A percentile compares a stretch with the other conserved stretches of the same genome.
phyloP scores from a whole-genome alignment of 2,888 invertebrate genomes.

The Patella caerulea region DNA sequence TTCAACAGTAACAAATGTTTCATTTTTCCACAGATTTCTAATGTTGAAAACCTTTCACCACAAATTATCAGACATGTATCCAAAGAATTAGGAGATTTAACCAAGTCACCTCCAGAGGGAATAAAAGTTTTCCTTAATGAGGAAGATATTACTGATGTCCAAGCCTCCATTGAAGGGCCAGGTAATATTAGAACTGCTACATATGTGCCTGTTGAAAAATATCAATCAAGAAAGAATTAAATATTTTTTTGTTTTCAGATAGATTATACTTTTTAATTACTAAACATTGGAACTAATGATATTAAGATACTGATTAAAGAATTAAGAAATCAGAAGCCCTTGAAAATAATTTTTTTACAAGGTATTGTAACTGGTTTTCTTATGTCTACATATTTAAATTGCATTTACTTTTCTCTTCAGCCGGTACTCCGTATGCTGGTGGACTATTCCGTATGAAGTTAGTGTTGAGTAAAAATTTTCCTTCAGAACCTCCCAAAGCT shows the following conservation, averaged over 20 bases:
- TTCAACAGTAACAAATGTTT: neutral
- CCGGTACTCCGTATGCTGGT: constrained; percentile 91
- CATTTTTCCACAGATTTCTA: constrained; percentile 56
- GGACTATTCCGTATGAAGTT: constrained; percentile 92
- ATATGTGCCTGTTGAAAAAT: too few relatives aligned
- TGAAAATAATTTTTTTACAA: too few relatives aligned
- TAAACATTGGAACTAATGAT: neutral
- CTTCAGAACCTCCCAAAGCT: constrained; percentile 91
- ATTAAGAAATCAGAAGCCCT: neutral
- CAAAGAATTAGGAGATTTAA: constrained; percentile 89
- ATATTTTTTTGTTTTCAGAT: neutral
- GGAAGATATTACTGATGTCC: constrained; percentile 93
- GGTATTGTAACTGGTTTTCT: too few relatives aligned
- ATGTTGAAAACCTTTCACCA: constrained; percentile 91
- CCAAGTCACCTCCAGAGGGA: constrained; percentile 89
- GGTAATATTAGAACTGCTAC: constrained; percentile 71
- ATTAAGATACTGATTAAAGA: neutral
- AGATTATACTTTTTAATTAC: neutral
- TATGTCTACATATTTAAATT: too few relatives aligned
- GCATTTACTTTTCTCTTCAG: constrained; percentile 71
- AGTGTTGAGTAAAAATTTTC: constrained; percentile 92
- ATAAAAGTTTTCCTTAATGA: constrained; percentile 91
- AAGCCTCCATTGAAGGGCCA: constrained; percentile 92
- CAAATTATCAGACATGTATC: constrained; percentile 90
- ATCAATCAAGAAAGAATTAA: constrained; percentile 33